These are phyloP conservation scores for Crypturellus undulatus DNA, from an alignment of 2,113 vertebrate species.

Conservation along the genomic window DNA sequence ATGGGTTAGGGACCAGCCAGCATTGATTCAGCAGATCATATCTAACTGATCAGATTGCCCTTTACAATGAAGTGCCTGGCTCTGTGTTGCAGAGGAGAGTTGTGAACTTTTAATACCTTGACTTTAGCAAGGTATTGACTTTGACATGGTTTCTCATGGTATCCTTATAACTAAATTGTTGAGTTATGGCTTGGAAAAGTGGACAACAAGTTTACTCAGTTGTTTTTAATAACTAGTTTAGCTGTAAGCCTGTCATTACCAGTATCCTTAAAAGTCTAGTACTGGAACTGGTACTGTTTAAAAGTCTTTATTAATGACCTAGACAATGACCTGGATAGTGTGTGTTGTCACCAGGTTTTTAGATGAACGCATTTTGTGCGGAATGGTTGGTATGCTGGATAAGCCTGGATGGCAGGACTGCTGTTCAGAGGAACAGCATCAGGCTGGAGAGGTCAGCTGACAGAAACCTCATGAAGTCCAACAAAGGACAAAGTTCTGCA, in stretches of 20 bases:
- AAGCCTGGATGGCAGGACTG: not conserved
- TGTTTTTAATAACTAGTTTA: not conserved
- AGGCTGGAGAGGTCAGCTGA: not conserved
- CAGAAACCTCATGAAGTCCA: not conserved
- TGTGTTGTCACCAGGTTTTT: not conserved
- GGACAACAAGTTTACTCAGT: not conserved
- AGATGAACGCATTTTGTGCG: not conserved
- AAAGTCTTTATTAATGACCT: not conserved
- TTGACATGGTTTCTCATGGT: not conserved
- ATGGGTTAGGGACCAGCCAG: not conserved
- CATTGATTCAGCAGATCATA: not conserved
- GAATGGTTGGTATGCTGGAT: not conserved
- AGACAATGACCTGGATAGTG: not conserved
- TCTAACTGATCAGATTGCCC: not conserved
- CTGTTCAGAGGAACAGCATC: not conserved
- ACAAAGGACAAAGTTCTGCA: not conserved
- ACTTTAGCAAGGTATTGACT: not conserved
- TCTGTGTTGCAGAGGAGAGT: not conserved
- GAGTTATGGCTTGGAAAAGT: not conserved
- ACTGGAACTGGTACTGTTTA: not conserved
- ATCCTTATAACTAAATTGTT: not conserved
- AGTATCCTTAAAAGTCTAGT: not conserved
- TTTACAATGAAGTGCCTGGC: not conserved
- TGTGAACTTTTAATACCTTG: not conserved
- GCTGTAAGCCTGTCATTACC: not conserved